Evolutionary conservation across 2,797 vertebrate species (phyloP), one percentile per base, ranked within the genome.

Genomic region (Cetoscarus ocellatus): DNA sequence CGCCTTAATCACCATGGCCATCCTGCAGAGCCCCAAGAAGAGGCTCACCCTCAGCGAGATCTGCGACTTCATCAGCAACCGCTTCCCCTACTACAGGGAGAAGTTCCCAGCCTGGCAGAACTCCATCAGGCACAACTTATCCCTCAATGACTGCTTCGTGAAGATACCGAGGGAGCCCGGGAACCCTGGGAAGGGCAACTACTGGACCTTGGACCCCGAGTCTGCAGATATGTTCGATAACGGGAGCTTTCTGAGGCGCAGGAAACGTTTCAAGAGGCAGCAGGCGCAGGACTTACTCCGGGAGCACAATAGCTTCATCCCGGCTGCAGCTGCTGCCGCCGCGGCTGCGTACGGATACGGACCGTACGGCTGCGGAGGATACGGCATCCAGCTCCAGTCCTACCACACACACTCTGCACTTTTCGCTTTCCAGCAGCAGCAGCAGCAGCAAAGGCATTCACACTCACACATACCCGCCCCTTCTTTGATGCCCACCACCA

Each of bases 151-250:
- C 92, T 96, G 96, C 88, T 96, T 96, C 85, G 95, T 96, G 13
- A 96, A 96, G 91, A 96, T 97, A 71, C 96, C 96, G 39, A 90
- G 96, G 84, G 96, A 97, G 88, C 96, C 96, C 0, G 96, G 96
- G 38, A 97, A 97, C 84, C 96, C 96, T 0, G 96, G 96, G 19
- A 97, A 97, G 72, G 96, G 96, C 73, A 97, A 97, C 93, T 97
- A 97, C 92, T 97, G 96, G 96, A 97, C 96, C 10, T 83, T 97
- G 75, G 96, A 97, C 92, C 96, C 96, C 40, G 96, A 98, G 90
- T 97, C 97, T 6, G 96, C 96, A 8, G 96, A 98, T 79, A 98
- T 97, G 96, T 97, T 98, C 74, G 96, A 98, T 93, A 98, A 98
- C 92, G 96, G 97, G 77, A 96, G 95, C 88, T 98, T 98, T 88